These are phyloP conservation scores for Lasioglossum vierecki DNA, from an alignment of 2,888 invertebrate species.

Conservation along the genomic window DNA sequence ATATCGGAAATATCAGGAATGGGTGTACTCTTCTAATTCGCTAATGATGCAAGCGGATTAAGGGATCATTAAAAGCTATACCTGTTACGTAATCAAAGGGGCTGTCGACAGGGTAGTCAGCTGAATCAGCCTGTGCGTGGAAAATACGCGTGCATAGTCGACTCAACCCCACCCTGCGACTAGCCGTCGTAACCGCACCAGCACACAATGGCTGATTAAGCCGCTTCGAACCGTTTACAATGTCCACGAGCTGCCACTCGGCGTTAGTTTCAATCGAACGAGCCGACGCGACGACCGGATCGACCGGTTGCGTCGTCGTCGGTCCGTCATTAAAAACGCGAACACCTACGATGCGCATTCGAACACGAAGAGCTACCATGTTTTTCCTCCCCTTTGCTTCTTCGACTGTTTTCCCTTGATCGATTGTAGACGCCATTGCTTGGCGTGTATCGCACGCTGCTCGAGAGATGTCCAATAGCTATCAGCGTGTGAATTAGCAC, in stretches of 20 bases:
- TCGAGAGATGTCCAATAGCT: background rate
- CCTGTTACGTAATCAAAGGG: slow-evolving; percentile 57
- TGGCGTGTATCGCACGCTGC: background rate
- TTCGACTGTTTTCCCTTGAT: background rate
- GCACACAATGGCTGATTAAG: slow-evolving; percentile 80
- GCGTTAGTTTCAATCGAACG: slow-evolving; percentile 76
- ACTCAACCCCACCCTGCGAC: slow-evolving; percentile 58
- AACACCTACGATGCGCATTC: slow-evolving; percentile 29
- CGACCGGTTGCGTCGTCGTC: slow-evolving; percentile 47
- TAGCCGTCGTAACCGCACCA: slow-evolving; percentile 56
- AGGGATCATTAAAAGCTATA: slow-evolving; percentile 44
- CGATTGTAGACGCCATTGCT: background rate
- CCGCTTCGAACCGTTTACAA: slow-evolving; percentile 79
- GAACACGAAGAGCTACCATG: background rate
- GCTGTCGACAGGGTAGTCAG: slow-evolving; percentile 42
- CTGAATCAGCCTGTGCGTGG: slow-evolving; percentile 49
- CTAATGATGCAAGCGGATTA: background rate
- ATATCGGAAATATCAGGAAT: background rate
- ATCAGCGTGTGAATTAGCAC: background rate
- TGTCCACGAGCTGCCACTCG: slow-evolving; percentile 70
- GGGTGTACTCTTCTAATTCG: background rate
- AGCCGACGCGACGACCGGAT: slow-evolving; percentile 55
- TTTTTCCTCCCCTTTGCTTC: background rate
- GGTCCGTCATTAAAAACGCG: slow-evolving; percentile 23
- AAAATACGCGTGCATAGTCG: slow-evolving; percentile 54